Base-by-base conservation (phyloP, 2,113 vertebrate species). In the Callorhinus ursinus region DNA sequence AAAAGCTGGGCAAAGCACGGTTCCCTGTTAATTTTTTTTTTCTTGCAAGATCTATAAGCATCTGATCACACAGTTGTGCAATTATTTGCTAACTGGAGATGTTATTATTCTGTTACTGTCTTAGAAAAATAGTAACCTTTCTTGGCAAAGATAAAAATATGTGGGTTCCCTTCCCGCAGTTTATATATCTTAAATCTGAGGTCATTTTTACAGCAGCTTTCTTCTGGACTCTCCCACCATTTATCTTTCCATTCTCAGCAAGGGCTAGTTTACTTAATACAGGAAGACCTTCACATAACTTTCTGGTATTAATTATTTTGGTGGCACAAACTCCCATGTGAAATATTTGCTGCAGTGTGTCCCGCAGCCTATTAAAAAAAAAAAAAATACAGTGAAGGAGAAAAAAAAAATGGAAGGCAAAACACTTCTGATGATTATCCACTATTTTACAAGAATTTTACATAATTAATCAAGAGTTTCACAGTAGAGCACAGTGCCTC, bases 261-360 rank as follows among this genome's bases (percentile, higher is more conserved):
- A 98, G 95, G 97, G 65, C 92, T 96, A 76, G 97, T 98, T 98
- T 98, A 98, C 98, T 98, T 98, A 98, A 98, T 97, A 98, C 98
- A 97, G 77, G 88, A 98, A 98, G 98, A 98, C 98, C 98, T 99
- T 99, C 98, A 98, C 97, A 97, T 98, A 98, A 98, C 98, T 98
- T 99, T 98, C 97, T 2, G 0, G 98, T 97, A 98, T 98, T 98
- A 98, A 98, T 98, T 99, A 98, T 98, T 96, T 95, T n/a, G 85
- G 97, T 55, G 1, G 97, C 98, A 81, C 98, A 92, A 98, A 97
- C 96, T 99, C 98, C 98, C 63, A 0, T 98, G 98, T 98, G 98
- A 98, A 99, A 98, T 98, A 97, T 98, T 98, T 97, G 96, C 97
- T 98, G 97, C 98, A 98, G 97, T 92, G 96, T 96, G 92, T 96